These are phyloP conservation scores for Antitype chi DNA, from an alignment of 2,888 invertebrate genomes.

Conservation along the genomic window DNA sequence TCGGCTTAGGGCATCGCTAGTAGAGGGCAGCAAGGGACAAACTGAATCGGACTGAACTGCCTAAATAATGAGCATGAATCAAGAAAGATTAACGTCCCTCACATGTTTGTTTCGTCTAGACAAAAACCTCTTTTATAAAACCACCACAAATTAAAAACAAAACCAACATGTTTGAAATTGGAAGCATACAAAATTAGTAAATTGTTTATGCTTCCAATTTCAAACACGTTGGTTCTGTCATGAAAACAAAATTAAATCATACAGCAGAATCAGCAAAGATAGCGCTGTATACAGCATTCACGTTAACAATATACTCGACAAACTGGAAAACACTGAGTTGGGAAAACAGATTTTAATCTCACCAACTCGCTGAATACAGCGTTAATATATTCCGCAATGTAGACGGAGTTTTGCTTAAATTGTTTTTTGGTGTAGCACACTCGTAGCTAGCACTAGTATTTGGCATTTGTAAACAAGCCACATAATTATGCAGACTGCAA, in stretches of 20 bases:
- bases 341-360: conserved; percentile 61
- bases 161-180: too few species aligned
- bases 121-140: conserved; percentile 14
- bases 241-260: conserved; percentile 50
- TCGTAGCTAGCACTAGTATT: conserved; percentile 29
- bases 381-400: conserved; percentile 53
- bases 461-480: conserved; percentile 36
- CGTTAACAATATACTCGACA: conserved; percentile 49
- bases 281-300: conserved; percentile 45
- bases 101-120: conserved; percentile 5
- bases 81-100: neutral
- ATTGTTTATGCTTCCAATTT: conserved; percentile 44
- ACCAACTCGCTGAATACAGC: conserved; percentile 42
- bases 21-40: too few species aligned
- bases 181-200: too few species aligned
- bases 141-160: conserved; percentile 31
- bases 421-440: conserved; percentile 32
- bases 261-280: conserved; percentile 51
- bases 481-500: conserved; percentile 2
- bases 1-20: too few species aligned
- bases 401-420: conserved; percentile 34
- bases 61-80: neutral
- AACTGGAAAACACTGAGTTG: conserved; percentile 53
- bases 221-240: conserved; percentile 37
- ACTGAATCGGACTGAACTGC: too few species aligned